Base-by-base conservation (phyloP, 2,888 invertebrate species). In the Rhabditophanes sp. region DNA sequence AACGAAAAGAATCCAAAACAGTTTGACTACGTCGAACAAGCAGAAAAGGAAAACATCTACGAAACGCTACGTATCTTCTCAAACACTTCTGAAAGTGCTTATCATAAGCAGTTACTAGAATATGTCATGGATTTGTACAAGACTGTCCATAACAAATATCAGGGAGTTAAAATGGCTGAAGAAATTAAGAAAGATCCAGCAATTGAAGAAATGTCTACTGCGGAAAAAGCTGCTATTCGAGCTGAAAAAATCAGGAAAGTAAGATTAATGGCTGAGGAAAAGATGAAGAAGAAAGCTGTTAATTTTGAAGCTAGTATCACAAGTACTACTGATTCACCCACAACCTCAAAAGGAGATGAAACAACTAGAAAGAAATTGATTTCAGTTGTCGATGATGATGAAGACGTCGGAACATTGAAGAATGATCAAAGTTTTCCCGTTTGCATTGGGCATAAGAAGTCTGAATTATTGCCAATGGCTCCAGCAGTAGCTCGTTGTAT, bases 401-500 rank as follows among this genome's bases (percentile, higher is more conserved):
- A 48, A 18, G 48, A 48, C 20, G 17, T 30, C 23, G 50, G 50
- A 7, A 37, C 32, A 24, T 29, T 47, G 27, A 17, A 21, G 21
- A 19, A 25, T 21, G 22, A 26, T 23, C 21, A 11, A 24, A 43
- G 37, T 12, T 61, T 49, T 44, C 60, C 56, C 1, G 57, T 62
- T 7, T 56, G 57, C 30, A 38, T 58, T 9, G 61, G 61, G 8
- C 39, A 45, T 2, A 30, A 43, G 7, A 39, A 40, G 15, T 44
- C 48, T 27, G 22, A 32, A 31, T n/a, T 26, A 11, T 18, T 28
- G 3, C 30, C 33, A 20, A 36, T 40, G 14, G 37, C 37, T 11
- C 33, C 38, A n/a, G 40, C 53, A 16, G 32, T 22, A n/a, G 32
- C 59, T 7, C 54, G 50, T 4, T 61, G 61, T 28, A 57, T 59